Evolutionary conservation across 2,888 invertebrate species (phyloP).

Genomic region (Diploptera punctata): DNA sequence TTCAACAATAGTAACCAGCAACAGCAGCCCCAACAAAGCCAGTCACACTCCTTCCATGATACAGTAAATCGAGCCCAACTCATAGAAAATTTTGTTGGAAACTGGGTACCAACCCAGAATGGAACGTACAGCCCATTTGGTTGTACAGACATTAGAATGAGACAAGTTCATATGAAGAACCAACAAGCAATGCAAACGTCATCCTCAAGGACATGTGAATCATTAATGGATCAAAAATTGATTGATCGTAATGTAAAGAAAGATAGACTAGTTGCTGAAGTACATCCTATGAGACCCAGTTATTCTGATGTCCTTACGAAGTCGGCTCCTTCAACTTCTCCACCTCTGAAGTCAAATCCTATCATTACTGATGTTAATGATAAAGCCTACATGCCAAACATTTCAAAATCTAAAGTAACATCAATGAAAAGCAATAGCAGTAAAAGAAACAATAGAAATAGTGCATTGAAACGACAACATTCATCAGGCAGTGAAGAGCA

Average conservation of each 20-base stretch:
- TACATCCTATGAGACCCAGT: constrained; percentile 84
- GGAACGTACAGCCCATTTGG: constrained; percentile 80
- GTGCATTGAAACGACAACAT: constrained; percentile 58
- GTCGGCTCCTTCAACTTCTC: constrained; percentile 57
- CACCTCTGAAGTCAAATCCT: constrained; percentile 50
- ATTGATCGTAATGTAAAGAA: constrained; percentile 39
- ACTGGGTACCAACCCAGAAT: constrained; percentile 73
- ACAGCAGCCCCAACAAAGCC: constrained; percentile 47
- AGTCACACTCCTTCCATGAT: constrained; percentile 38
- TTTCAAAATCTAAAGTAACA: constrained; percentile 48
- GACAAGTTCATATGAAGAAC: constrained; percentile 27
- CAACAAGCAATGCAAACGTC: constrained; percentile 40
- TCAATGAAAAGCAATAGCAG: constrained; percentile 4
- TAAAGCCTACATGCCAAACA: neutral
- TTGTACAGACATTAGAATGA: constrained; percentile 61
- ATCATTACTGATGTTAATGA: constrained; percentile 48
- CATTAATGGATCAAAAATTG: constrained; percentile 40
- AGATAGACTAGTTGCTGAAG: constrained; percentile 50
- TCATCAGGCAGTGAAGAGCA: constrained; percentile 62
- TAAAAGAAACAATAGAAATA: constrained; percentile 41
- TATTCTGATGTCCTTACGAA: constrained; percentile 86
- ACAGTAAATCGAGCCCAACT: constrained; percentile 54
- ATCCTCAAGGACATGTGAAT: no score
- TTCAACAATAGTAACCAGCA: constrained; percentile 30
- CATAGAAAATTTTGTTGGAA: constrained; percentile 74